These are phyloP conservation scores for Pavo muticus DNA, from an alignment of 2,113 vertebrate species.

Conservation along the genomic window DNA sequence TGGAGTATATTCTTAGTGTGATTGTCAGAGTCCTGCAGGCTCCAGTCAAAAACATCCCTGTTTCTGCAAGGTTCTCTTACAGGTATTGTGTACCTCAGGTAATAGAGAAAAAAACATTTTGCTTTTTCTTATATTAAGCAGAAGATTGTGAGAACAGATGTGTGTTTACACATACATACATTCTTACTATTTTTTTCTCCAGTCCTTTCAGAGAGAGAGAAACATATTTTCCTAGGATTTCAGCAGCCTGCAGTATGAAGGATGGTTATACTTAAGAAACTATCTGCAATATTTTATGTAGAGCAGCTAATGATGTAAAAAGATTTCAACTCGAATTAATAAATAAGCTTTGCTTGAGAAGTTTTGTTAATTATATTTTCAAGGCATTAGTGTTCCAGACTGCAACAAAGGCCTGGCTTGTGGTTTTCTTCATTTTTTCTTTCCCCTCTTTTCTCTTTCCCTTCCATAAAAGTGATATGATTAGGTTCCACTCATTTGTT, in stretches of 20 bases:
- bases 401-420: not conserved
- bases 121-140: not conserved
- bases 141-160: not conserved
- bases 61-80: not conserved
- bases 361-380: not conserved
- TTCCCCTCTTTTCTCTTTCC: not conserved
- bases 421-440: not conserved
- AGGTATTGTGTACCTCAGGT: not conserved
- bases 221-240: not conserved
- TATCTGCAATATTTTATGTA: not conserved
- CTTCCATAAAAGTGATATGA: not conserved
- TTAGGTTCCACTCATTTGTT: not conserved
- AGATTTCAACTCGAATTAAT: not conserved
- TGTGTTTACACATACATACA: not conserved
- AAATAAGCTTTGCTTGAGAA: not conserved
- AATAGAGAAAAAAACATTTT: not conserved
- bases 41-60: not conserved
- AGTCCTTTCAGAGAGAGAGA: not conserved
- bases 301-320: not conserved
- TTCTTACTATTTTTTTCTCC: not conserved
- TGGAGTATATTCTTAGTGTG: not conserved
- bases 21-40: not conserved
- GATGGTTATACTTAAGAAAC: not conserved
- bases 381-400: not conserved
- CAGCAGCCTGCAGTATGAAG: not conserved